These are phyloP conservation scores for Hipparchia sbordonii DNA, from an alignment of 2,888 invertebrate species.

Conservation along the genomic window DNA sequence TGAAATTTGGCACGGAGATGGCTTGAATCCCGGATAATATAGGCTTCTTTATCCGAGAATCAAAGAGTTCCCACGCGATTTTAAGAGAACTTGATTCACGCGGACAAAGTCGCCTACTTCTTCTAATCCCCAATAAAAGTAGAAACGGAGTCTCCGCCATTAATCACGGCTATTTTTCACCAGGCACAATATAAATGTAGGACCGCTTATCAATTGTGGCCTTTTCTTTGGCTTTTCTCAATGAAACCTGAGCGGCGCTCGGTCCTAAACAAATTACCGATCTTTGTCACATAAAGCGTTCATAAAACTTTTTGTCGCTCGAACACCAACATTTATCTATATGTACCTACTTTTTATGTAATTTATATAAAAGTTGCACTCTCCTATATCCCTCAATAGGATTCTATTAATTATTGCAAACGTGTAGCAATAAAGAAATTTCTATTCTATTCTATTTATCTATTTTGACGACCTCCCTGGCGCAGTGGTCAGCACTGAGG, in stretches of 20 bases:
- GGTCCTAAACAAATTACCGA: constrained; percentile 25
- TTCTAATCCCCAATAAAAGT: background rate
- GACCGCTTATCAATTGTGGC: constrained; percentile 16
- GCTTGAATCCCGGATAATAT: too few relatives aligned
- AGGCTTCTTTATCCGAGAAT: too few relatives aligned
- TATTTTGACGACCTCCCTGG: too few relatives aligned
- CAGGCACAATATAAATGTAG: constrained; percentile 14
- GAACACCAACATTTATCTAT: constrained; percentile 39
- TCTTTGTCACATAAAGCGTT: constrained; percentile 29
- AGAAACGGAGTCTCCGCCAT: constrained; percentile 6
- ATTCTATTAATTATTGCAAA: too few relatives aligned
- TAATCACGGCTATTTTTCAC: constrained; percentile 19
- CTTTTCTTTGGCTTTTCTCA: constrained; percentile 5
- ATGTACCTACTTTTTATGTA: background rate
- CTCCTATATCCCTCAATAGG: too few relatives aligned
- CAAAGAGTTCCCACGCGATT: too few relatives aligned
- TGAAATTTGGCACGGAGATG: too few relatives aligned
- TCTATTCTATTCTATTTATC: too few relatives aligned
- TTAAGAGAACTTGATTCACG: background rate
- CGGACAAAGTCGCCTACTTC: too few relatives aligned
- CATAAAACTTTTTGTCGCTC: constrained; percentile 30
- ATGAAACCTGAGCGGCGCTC: constrained; percentile 13
- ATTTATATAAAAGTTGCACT: too few relatives aligned
- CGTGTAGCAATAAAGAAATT: too few relatives aligned
- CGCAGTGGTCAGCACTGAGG: too few relatives aligned